phyloP scores from a whole-genome alignment of 2,888 invertebrate species.

The Psylliodes chrysocephalus region DNA sequence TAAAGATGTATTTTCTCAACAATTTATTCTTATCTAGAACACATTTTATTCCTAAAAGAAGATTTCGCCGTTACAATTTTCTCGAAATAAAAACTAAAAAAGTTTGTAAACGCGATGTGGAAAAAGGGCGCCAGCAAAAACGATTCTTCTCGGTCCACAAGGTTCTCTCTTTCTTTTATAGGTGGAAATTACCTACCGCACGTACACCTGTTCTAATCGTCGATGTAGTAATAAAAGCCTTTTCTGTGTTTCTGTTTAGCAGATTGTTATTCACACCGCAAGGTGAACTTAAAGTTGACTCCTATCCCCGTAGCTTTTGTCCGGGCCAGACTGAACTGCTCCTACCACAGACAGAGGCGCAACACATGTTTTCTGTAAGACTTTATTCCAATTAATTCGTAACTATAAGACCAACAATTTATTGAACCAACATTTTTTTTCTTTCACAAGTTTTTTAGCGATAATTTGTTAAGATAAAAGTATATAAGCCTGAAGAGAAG shows the following conservation, averaged over 20 bases:
- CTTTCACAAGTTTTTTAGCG: too few species aligned
- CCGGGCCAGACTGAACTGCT: neutral
- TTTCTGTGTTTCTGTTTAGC: slow-evolving; percentile 34
- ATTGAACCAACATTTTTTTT: too few species aligned
- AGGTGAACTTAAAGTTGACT: slow-evolving; percentile 33
- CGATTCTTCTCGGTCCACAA: neutral
- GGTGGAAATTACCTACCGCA: slow-evolving; percentile 37
- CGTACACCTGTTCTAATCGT: slow-evolving; percentile 41
- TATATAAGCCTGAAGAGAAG: too few species aligned
- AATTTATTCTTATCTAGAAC: slow-evolving; percentile 9
- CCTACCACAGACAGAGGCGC: slow-evolving; percentile 1
- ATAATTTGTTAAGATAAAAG: too few species aligned
- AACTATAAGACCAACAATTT: too few species aligned
- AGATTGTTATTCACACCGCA: slow-evolving; percentile 41
- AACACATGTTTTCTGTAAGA: too few species aligned
- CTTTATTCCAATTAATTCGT: too few species aligned
- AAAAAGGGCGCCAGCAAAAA: slow-evolving; percentile 8
- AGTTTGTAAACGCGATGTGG: slow-evolving; percentile 1
- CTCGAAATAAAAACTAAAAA: slow-evolving; percentile 4
- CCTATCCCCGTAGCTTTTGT: slow-evolving; percentile 24
- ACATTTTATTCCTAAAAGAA: slow-evolving; percentile 6
- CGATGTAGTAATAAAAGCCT: slow-evolving; percentile 35
- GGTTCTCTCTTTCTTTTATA: slow-evolving; percentile 21
- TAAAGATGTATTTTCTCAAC: neutral
- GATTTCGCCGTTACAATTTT: neutral